Evolutionary conservation across 2,888 invertebrate genomes (phyloP).

Genomic region (Hirtodrosophila confusa): DNA sequence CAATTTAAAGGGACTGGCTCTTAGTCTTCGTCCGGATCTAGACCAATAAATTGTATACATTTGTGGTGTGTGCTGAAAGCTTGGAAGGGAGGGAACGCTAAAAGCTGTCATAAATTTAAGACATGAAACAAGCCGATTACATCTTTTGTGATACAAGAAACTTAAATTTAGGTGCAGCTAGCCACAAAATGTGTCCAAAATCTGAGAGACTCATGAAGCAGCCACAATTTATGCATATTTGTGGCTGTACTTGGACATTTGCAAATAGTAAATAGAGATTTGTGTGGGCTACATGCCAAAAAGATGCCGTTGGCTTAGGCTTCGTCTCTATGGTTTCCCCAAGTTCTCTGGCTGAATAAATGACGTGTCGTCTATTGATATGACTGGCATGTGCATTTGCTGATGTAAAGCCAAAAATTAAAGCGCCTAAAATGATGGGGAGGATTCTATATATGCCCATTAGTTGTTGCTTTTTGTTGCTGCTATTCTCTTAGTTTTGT

Average conservation of each 20-base stretch:
- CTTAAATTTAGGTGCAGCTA: constrained; percentile 42
- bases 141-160: constrained; percentile 29
- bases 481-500: constrained; percentile 41
- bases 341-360: constrained; percentile 28
- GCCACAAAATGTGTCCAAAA: constrained; percentile 57
- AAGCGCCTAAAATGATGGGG: constrained; percentile 50
- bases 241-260: constrained; percentile 37
- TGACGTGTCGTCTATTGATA: constrained; percentile 62
- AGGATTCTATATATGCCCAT: constrained; percentile 48
- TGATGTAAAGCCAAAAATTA: constrained; percentile 48
- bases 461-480: constrained; percentile 52
- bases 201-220: constrained; percentile 39
- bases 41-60: constrained; percentile 54
- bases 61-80: constrained; percentile 49
- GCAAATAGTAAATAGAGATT: constrained; percentile 34
- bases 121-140: constrained; percentile 40
- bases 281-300: constrained; percentile 66
- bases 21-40: constrained; percentile 21
- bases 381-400: constrained; percentile 56
- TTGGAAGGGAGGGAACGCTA: constrained; percentile 17
- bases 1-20: constrained; percentile 46
- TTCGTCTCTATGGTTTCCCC: neutral
- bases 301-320: constrained; percentile 22
- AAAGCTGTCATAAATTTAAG: constrained; percentile 65
- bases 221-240: constrained; percentile 58